phyloP scores from a whole-genome alignment of 2,888 invertebrate genomes.

The Sphaerophoria taeniata region DNA sequence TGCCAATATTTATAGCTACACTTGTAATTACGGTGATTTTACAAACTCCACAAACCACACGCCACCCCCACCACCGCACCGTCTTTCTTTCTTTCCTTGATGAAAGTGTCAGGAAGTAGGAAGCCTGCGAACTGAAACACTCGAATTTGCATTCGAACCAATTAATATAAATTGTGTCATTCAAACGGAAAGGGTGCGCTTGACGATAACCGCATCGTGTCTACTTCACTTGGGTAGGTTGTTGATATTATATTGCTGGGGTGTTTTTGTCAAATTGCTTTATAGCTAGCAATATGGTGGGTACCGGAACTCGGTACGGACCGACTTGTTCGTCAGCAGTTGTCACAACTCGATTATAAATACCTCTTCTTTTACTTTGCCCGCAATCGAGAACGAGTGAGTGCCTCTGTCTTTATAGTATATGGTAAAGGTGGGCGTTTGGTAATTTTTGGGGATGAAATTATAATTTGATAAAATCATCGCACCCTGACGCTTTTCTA shows the following conservation, averaged over 20 bases:
- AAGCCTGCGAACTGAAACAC: not conserved
- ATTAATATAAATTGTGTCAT: slow-evolving; percentile 74
- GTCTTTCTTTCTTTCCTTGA: not conserved
- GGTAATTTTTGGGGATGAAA: slow-evolving; percentile 52
- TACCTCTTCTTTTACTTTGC: slow-evolving; percentile 64
- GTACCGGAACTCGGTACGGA: not conserved
- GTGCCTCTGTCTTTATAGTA: not conserved
- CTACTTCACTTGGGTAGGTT: not conserved
- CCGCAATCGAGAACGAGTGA: not conserved
- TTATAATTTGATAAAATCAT: slow-evolving; percentile 74
- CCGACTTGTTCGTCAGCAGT: slow-evolving; percentile 54
- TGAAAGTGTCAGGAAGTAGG: not conserved
- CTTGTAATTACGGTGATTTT: slow-evolving; percentile 72
- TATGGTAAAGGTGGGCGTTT: slow-evolving; percentile 2
- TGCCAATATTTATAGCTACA: slow-evolving; percentile 62
- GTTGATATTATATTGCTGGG: slow-evolving; percentile 15
- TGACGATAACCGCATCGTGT: slow-evolving; percentile 42
- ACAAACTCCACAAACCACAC: slow-evolving; percentile 41
- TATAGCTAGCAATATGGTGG: slow-evolving; percentile 1
- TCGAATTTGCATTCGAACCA: slow-evolving; percentile 71
- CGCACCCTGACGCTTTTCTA: slow-evolving; percentile 70
- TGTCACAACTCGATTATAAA: slow-evolving; percentile 68
- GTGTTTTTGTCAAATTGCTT: slow-evolving; percentile 46
- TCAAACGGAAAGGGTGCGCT: slow-evolving; percentile 71
- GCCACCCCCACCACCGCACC: slow-evolving; percentile 22